A percentile compares a stretch with the other conserved stretches of the same genome.
phyloP scores from a whole-genome alignment of 2,113 vertebrate genomes.

The Myrmecobius fasciatus region DNA sequence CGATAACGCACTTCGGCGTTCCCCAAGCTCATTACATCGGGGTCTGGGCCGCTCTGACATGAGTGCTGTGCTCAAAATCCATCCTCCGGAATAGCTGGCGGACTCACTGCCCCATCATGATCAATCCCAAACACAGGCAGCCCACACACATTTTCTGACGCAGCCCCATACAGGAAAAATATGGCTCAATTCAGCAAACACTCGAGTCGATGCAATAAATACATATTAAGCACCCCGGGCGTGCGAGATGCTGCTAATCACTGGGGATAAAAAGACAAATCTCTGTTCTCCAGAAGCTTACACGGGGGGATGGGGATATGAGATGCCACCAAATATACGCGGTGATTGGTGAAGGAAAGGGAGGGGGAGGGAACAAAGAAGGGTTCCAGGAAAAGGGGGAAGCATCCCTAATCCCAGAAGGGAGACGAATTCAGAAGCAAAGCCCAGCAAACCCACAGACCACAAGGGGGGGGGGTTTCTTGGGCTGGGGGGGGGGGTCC shows the following conservation, averaged over 20 bases:
- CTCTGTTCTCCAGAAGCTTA: not conserved
- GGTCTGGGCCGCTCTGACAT: not conserved
- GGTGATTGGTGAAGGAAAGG: too few relatives aligned
- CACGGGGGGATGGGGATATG: too few relatives aligned
- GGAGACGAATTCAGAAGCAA: not conserved
- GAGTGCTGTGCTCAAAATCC: not conserved
- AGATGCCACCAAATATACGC: too few relatives aligned
- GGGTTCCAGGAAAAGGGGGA: not conserved
- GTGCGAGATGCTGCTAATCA: not conserved
- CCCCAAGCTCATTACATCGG: not conserved
- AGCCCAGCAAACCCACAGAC: not conserved
- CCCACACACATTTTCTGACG: not conserved
- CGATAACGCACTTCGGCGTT: not conserved
- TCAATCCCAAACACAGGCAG: not conserved
- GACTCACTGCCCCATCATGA: not conserved
- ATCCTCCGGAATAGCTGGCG: not conserved
- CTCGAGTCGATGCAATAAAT: not conserved
- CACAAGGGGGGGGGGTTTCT: too few relatives aligned
- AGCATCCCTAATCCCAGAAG: not conserved
- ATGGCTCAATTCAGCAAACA: not conserved
- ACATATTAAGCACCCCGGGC: not conserved
- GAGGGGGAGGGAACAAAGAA: not conserved
- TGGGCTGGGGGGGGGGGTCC: too few relatives aligned
- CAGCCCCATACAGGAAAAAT: not conserved
- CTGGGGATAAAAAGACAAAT: not conserved